Evolutionary conservation across 2,797 vertebrate species (phyloP).

Genomic region (Poeciliopsis paucimaculata): DNA sequence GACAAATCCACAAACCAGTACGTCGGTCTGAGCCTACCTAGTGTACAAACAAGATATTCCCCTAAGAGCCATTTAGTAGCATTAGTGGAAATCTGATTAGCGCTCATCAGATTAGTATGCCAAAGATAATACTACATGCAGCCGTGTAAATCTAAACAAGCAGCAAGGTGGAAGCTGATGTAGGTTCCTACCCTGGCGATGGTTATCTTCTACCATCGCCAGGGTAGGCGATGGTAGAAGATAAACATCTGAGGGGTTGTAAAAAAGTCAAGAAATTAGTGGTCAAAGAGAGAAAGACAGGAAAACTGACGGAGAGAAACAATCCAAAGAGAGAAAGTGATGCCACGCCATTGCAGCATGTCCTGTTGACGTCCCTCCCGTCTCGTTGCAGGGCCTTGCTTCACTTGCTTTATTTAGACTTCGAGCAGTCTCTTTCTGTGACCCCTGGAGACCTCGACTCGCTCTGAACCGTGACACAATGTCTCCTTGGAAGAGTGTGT

Average conservation of each 20-base stretch:
- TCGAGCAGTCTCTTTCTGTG: slow-evolving; percentile 43
- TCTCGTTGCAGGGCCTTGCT: slow-evolving; percentile 50
- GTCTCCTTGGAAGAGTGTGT: slow-evolving; percentile 29
- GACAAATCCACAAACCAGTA: slow-evolving; percentile 49
- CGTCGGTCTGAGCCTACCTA: slow-evolving; percentile 27
- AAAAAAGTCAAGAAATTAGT: slow-evolving; percentile 54
- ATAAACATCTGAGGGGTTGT: slow-evolving; percentile 38
- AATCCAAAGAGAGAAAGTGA: slow-evolving; percentile 49
- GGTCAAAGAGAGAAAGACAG: slow-evolving; percentile 38
- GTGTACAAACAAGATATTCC: slow-evolving; percentile 53
- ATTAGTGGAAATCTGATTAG: slow-evolving; percentile 67
- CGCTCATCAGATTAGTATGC: slow-evolving; percentile 55
- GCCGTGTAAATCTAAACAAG: slow-evolving; percentile 15
- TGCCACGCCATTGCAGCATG: slow-evolving; percentile 21
- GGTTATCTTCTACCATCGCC: too few relatives aligned
- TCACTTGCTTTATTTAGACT: slow-evolving; percentile 64
- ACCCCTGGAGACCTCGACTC: slow-evolving; percentile 53
- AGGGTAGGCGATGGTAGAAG: slow-evolving; percentile 23
- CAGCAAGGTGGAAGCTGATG: slow-evolving; percentile 5
- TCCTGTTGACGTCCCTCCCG: slow-evolving; percentile 66
- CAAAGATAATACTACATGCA: slow-evolving; percentile 40
- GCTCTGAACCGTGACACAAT: slow-evolving; percentile 46
- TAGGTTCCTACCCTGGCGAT: too few relatives aligned
- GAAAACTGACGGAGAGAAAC: slow-evolving; percentile 33
- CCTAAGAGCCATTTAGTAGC: slow-evolving; percentile 61